Base-by-base conservation (phyloP, 2,888 invertebrate species). In the Stomorhina lunata region DNA sequence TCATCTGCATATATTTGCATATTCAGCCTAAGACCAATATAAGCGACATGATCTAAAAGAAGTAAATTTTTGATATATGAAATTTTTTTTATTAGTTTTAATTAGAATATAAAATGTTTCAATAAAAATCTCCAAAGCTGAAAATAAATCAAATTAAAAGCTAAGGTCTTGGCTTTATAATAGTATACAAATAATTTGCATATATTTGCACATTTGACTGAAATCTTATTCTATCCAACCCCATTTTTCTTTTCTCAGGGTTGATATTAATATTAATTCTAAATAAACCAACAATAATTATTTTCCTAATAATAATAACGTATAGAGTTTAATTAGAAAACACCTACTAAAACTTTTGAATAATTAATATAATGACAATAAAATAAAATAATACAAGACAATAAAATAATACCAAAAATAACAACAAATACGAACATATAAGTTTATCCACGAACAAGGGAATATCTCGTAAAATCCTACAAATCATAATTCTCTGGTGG, bases 401-500 rank as follows among this genome's bases (percentile, higher is more conserved):
- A 29, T 45, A 55, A 17, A 9, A 65, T 17, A 17, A 45, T n/a
- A 75, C 32, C 45, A 48, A 45, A 2, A 57, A 68, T 50, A 59
- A 53, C 48, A 37, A 15, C 48, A 72, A 37, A 59, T 69, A 73
- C 12, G 69, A 57, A 29, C 68, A 79, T 71, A 53, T 75, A 50
- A 78, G 45, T 57, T 68, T 50, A 63, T 45, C 32, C 22, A 57
- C 45, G 61, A 15, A 20, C 53, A 48, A 57, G n/a, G 6, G 43
- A 34, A 48, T 59, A 71, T n/a, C n/a, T n/a, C n/a, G n/a, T n/a
- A n/a, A n/a, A n/a, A n/a, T n/a, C n/a, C n/a, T n/a, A 73, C 85
- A 84, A 86, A 86, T 85, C 83, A 82, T 84, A 86, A 84, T 84
- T 82, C 85, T 85, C 85, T 84, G 78, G 85, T 85, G 85, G 84